Evolutionary conservation across 2,888 invertebrate species (phyloP), one percentile per base, ranked within the genome.

Genomic region (Exocentrus adspersus): DNA sequence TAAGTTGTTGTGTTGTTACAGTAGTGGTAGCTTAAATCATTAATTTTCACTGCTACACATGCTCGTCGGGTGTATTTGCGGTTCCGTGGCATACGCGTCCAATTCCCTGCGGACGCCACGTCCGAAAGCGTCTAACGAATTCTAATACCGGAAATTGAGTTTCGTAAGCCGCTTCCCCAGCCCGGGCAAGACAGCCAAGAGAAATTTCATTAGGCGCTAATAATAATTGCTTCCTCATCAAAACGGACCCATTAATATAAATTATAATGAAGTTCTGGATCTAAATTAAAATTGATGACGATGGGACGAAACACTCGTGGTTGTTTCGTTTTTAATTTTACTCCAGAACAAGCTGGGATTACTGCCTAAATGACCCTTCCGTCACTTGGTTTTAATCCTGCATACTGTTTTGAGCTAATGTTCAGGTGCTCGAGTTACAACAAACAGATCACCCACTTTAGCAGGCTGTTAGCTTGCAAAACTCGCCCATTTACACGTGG

Each of bases 161-260:
- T 51, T 28, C 16, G 16, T 28, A 14, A 16, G 51, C 28, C 16
- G 16, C 48, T 14, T 6, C 51, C 10, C n/a, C n/a, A n/a, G 32
- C 16, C n/a, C 12, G 16, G 30, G 46, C 20, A 6, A 17, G 14
- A 24, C 24, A 10, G 20, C 17, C 42, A 24, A 20, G 28, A 43
- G 17, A 20, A 24, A 42, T 53, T 53, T 54, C 54, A 43, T 54
- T 43, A 43, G 16, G 17, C 14, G 24, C 42, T 48, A 14, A 17
- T 45, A 54, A 54, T 54, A 54, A 54, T 54, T 54, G 45, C 54
- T 54, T 28, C 41, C 51, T 16, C 54, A 30, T 54, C 28, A 54
- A 28, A 42, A 54, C 41, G 41, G 45, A 54, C 30, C 30, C 54
- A 54, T 54, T 54, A 54, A 54, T 54, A 54, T 45, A 43, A 54